Evolutionary conservation across 2,888 invertebrate genomes (phyloP).

Genomic region (Lasioglossum oenotherae): DNA sequence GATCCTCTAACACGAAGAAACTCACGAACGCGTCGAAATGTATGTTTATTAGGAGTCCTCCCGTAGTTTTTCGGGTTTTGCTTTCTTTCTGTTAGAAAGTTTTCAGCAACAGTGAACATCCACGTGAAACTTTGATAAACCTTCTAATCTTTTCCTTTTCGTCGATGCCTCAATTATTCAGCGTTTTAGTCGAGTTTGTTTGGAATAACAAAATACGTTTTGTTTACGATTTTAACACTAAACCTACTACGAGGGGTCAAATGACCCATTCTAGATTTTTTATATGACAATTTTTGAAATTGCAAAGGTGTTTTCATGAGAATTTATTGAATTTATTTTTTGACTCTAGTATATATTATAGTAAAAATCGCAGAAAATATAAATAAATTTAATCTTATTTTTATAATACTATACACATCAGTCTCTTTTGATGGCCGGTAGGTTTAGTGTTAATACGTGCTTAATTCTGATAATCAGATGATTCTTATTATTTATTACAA

Average conservation of each 20-base stretch:
- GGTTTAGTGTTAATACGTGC: neutral
- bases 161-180: neutral
- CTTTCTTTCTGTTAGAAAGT: slow-evolving; percentile 12
- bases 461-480: neutral
- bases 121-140: neutral
- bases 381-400: too few species aligned
- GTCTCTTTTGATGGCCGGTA: too few species aligned
- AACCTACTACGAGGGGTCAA: too few species aligned
- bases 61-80: slow-evolving; percentile 8
- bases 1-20: slow-evolving; percentile 50
- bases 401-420: too few species aligned
- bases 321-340: too few species aligned
- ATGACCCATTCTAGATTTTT: too few species aligned
- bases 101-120: slow-evolving; percentile 1
- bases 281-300: too few species aligned
- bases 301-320: too few species aligned
- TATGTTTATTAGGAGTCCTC: slow-evolving; percentile 52
- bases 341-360: too few species aligned
- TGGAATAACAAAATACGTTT: slow-evolving; percentile 10
- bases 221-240: neutral
- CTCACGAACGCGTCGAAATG: slow-evolving; percentile 59
- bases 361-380: too few species aligned
- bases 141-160: neutral
- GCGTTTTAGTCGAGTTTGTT: slow-evolving; percentile 27
- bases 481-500: neutral